Conservation (phyloP, 2,888 invertebrate genomes). For the Caenorhabditis sp. region DNA sequence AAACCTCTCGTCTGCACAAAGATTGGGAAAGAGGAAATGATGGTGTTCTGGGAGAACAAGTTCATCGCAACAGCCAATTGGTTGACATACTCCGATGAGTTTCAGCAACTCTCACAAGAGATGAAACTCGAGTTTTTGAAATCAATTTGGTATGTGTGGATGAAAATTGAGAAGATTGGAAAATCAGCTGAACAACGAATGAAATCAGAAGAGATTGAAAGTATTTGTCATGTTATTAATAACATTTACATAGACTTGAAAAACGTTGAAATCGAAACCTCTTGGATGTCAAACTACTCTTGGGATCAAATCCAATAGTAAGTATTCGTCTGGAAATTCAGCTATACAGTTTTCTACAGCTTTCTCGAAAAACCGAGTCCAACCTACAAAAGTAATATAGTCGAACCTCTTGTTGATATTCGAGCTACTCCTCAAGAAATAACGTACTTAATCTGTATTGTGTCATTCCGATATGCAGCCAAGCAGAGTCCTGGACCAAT, state of each 20-base stretch:
- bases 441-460: constrained; percentile 1
- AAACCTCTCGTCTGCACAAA: not conserved
- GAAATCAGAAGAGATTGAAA: not conserved
- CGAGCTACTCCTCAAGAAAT: constrained; percentile 4
- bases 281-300: constrained; percentile 8
- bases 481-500: not conserved
- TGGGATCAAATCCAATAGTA: constrained; percentile 4
- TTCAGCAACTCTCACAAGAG: constrained; percentile 8
- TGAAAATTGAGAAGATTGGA: constrained; percentile 12
- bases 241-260: not conserved
- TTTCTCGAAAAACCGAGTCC: constrained; percentile 1
- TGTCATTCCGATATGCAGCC: not conserved
- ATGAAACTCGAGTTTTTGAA: constrained; percentile 13
- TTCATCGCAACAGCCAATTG: constrained; percentile 10
- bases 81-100: constrained; percentile 26
- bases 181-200: constrained; percentile 20
- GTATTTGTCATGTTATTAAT: not conserved
- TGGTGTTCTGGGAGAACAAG: constrained; percentile 12
- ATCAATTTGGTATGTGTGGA: constrained; percentile 27
- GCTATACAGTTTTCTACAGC: not conserved
- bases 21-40: constrained; percentile 13
- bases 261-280: not conserved
- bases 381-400: not conserved
- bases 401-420: not conserved
- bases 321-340: no score